A percentile compares a stretch with the other conserved stretches of the same genome.
phyloP scores from a whole-genome alignment of 1,140 invertebrate species.

The Lucilia sericata region DNA sequence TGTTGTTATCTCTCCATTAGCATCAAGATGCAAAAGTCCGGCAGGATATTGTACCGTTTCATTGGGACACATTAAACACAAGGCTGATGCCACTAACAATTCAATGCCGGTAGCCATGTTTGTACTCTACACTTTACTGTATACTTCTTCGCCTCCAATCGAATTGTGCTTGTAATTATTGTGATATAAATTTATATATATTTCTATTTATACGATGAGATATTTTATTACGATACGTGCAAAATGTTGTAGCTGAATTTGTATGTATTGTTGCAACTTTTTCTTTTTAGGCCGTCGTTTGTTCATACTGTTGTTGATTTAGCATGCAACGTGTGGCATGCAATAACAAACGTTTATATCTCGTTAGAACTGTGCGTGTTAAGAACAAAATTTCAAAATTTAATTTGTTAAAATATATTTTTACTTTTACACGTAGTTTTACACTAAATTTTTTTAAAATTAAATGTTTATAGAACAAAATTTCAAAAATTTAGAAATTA shows the following conservation, averaged over 20 bases:
- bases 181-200: neutral
- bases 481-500: too few relatives aligned
- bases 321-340: slow-evolving; percentile 40
- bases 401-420: too few relatives aligned
- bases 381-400: neutral
- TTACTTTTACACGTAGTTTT: too few relatives aligned
- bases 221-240: neutral
- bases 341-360: slow-evolving; percentile 5
- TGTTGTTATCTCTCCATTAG: neutral
- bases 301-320: slow-evolving; percentile 15
- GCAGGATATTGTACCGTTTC: slow-evolving; percentile 29
- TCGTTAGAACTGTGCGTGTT: neutral
- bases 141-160: neutral
- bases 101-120: slow-evolving; percentile 55
- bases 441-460: too few relatives aligned
- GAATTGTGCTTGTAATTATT: neutral
- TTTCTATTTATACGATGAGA: neutral
- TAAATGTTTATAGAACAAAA: too few relatives aligned
- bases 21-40: slow-evolving; percentile 21
- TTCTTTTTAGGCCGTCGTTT: slow-evolving; percentile 33
- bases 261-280: slow-evolving; percentile 18
- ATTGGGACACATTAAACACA: slow-evolving; percentile 58
- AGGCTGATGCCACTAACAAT: slow-evolving; percentile 58
- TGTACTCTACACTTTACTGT: neutral
- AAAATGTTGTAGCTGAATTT: neutral